Evolutionary conservation across 1,140 invertebrate genomes (phyloP).

Genomic region (Papilio polytes): DNA sequence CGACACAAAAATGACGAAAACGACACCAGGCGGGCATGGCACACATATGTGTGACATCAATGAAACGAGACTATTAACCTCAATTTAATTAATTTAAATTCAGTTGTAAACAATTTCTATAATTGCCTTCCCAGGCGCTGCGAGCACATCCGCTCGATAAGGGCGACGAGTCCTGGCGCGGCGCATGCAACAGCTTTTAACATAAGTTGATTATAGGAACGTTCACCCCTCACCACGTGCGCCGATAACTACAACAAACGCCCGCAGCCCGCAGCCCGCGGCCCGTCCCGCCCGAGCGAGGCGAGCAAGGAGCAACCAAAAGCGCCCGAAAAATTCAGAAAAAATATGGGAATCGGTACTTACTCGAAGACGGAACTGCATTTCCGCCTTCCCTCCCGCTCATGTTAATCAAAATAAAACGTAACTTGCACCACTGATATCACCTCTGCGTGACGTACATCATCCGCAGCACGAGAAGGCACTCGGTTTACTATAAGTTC

Average conservation of each 20-base stretch:
- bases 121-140: constrained; percentile 70
- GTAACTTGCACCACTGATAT: constrained; percentile 76
- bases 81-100: constrained; percentile 80
- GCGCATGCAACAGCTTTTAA: constrained; percentile 60
- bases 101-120: constrained; percentile 76
- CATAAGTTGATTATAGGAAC: constrained; percentile 48
- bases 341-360: constrained; percentile 62
- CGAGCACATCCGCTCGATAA: constrained; percentile 76
- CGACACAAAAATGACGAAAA: constrained; percentile 45
- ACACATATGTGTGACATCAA: constrained; percentile 80
- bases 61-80: constrained; percentile 80
- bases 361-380: constrained; percentile 81
- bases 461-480: constrained; percentile 66
- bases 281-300: not conserved
- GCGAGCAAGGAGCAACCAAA: constrained; percentile 40
- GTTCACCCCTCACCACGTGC: constrained; percentile 56
- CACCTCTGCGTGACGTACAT: constrained; percentile 77
- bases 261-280: constrained; percentile 37
- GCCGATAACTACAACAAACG: constrained; percentile 44
- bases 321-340: constrained; percentile 40
- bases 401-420: constrained; percentile 74
- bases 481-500: constrained; percentile 64
- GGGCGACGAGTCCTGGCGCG: constrained; percentile 66
- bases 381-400: constrained; percentile 81
- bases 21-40: constrained; percentile 70